phyloP scores from a whole-genome alignment of 2,797 vertebrate genomes.

The Tapirus indicus region DNA sequence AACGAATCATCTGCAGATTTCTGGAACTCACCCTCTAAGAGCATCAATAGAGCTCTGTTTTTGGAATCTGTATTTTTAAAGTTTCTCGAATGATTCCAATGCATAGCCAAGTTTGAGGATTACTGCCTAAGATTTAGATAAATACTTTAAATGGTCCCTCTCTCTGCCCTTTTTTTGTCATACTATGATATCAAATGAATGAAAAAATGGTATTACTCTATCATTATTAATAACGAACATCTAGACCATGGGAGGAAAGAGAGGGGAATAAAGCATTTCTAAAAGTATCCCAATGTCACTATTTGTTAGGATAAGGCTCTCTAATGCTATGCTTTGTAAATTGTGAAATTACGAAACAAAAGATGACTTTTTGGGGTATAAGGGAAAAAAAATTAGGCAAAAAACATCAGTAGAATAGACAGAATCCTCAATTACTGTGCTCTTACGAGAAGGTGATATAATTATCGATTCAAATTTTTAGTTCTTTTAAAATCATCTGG shows the following conservation, averaged over 20 bases:
- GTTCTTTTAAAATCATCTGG: conserved; percentile 1
- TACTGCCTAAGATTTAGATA: background rate
- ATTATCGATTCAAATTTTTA: background rate
- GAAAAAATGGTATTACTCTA: background rate
- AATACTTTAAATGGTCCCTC: background rate
- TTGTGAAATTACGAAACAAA: background rate
- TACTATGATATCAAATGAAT: background rate
- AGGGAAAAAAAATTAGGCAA: background rate
- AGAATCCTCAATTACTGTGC: background rate
- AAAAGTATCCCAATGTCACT: background rate
- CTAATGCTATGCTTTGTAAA: background rate
- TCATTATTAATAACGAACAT: background rate
- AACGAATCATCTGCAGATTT: background rate
- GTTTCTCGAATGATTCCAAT: conserved; percentile 27
- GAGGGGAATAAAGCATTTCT: background rate
- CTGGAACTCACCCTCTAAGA: background rate
- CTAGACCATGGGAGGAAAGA: background rate
- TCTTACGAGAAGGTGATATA: background rate
- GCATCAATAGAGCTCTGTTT: background rate
- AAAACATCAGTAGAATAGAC: background rate
- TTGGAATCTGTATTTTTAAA: conserved; percentile 12
- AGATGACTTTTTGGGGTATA: background rate
- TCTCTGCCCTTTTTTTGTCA: background rate
- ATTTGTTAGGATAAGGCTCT: background rate
- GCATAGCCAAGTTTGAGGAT: background rate